Conservation (phyloP, 2,797 vertebrate species). For the Gila robusta region DNA sequence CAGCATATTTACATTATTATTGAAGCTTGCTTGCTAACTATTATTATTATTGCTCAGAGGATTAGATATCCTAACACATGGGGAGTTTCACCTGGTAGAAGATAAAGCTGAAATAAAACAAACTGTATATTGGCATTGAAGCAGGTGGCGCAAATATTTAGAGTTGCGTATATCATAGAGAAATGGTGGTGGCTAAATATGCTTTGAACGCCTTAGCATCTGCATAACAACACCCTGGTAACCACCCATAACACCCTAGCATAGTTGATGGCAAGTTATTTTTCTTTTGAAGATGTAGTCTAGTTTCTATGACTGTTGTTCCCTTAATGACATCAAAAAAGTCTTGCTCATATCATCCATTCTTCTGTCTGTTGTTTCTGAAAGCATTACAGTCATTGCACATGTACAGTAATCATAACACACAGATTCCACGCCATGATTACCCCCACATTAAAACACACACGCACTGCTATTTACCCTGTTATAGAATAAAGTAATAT, state of each 20-base stretch:
- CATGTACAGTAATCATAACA: constrained; percentile 9
- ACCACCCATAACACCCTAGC: not conserved
- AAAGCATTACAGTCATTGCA: constrained; percentile 4
- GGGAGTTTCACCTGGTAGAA: no score
- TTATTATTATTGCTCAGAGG: not conserved
- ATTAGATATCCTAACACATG: not conserved
- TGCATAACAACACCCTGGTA: not conserved
- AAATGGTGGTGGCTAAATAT: not conserved
- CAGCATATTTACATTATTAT: not conserved
- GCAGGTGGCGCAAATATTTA: not conserved
- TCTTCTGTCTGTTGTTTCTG: not conserved
- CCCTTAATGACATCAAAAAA: not conserved
- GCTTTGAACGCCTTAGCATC: no score
- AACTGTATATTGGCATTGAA: not conserved
- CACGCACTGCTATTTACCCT: not conserved
- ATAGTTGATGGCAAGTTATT: not conserved
- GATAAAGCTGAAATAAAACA: not conserved
- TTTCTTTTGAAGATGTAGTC: not conserved
- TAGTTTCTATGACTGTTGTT: not conserved
- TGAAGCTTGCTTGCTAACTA: not conserved
- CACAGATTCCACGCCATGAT: constrained; percentile 34
- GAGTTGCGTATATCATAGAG: not conserved
- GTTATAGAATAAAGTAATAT: not conserved
- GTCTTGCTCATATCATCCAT: not conserved
- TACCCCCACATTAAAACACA: constrained; percentile 46